Conservation (phyloP, 2,113 vertebrate species). For the Passer montanus region DNA sequence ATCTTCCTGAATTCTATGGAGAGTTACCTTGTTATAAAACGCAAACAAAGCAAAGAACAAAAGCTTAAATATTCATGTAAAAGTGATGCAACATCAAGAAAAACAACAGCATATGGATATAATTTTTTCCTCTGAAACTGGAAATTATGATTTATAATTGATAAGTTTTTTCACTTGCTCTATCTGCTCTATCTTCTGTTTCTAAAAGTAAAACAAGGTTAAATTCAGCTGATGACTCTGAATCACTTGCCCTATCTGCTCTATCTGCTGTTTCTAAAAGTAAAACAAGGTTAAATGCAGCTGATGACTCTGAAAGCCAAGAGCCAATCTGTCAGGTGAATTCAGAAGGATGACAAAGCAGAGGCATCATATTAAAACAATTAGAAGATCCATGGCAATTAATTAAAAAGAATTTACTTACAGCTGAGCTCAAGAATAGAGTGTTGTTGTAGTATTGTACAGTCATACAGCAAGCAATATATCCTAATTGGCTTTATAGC, state of each 20-base stretch:
- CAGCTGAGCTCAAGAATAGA: neutral
- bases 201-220: neutral
- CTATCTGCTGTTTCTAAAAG: neutral
- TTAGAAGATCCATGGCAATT: neutral
- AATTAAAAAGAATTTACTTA: neutral
- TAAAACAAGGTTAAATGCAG: neutral
- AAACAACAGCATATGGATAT: neutral
- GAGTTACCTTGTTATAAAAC: neutral
- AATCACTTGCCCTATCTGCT: neutral
- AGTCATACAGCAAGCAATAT: neutral
- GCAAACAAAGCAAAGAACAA: neutral
- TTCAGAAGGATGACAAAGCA: neutral
- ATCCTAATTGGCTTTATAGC: slow-evolving; percentile 1
- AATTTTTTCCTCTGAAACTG: neutral
- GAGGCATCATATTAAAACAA: neutral
- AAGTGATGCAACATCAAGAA: neutral
- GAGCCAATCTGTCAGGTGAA: neutral
- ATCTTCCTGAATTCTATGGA: neutral
- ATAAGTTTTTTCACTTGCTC: neutral
- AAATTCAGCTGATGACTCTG: neutral
- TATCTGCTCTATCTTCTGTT: neutral
- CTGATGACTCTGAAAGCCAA: neutral
- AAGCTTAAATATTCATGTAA: neutral
- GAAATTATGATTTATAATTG: neutral
- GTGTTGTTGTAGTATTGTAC: neutral